These are phyloP conservation scores for Erebia palarica DNA, from an alignment of 2,888 invertebrate species.

Conservation along the genomic window DNA sequence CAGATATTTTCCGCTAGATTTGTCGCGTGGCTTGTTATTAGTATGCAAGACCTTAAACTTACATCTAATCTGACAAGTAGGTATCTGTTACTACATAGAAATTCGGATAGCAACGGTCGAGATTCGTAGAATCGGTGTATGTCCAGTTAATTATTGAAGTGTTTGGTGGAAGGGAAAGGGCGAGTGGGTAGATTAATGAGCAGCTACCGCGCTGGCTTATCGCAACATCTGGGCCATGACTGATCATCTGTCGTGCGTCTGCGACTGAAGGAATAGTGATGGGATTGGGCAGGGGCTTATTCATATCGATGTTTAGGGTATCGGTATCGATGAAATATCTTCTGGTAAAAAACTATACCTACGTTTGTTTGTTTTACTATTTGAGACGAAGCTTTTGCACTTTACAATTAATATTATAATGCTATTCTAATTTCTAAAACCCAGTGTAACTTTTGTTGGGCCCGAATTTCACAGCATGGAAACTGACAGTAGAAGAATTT, in stretches of 20 bases:
- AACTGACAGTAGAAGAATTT: too few relatives aligned
- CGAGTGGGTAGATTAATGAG: conserved; percentile 81
- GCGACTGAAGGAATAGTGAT: conserved; percentile 69
- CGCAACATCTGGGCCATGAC: conserved; percentile 80
- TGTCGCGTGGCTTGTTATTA: neutral
- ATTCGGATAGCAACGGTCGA: conserved; percentile 53
- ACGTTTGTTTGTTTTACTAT: too few relatives aligned
- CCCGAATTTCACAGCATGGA: too few relatives aligned
- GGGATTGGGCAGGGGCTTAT: conserved; percentile 29
- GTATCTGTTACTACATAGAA: conserved; percentile 43
- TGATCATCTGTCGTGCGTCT: conserved; percentile 82
- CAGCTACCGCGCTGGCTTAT: conserved; percentile 79
- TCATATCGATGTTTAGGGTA: conserved; percentile 12
- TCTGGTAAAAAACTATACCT: neutral
- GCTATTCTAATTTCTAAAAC: too few relatives aligned
- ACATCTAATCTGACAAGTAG: conserved; percentile 40
- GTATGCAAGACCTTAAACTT: conserved; percentile 24
- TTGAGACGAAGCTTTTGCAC: too few relatives aligned
- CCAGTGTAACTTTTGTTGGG: too few relatives aligned
- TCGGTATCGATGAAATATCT: neutral
- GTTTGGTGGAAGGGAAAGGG: conserved; percentile 54
- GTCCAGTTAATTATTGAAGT: conserved; percentile 78
- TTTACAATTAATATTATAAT: too few relatives aligned
- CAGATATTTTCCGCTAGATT: neutral
- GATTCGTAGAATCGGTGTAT: conserved; percentile 68